Evolutionary conservation across 2,797 vertebrate genomes (phyloP).

Genomic region (Denticeps clupeoides): DNA sequence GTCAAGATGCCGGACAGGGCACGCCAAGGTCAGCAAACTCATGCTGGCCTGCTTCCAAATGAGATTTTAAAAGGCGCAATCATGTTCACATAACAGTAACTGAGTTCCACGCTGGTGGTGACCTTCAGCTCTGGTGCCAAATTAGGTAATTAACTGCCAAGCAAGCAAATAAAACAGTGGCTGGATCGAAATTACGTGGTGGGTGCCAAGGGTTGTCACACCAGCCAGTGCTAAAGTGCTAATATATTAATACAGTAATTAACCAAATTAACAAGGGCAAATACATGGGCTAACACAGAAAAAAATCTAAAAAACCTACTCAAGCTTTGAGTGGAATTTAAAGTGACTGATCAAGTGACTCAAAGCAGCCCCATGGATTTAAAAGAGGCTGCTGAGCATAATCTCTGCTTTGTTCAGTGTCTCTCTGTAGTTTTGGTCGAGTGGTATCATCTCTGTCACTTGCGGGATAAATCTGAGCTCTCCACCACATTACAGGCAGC

Average conservation of each 20-base stretch:
- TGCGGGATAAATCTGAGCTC: conserved; percentile 3
- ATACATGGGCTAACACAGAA: conserved; percentile 16
- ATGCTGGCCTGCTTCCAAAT: conserved; percentile 26
- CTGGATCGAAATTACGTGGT: conserved; percentile 18
- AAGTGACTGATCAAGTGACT: neutral
- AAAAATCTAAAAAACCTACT: conserved; percentile 13
- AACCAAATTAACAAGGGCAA: conserved; percentile 29
- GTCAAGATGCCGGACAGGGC: conserved; percentile 6
- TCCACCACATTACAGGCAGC: conserved; percentile 30
- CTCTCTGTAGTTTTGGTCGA: conserved; percentile 11
- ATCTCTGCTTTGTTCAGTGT: neutral
- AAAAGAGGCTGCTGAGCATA: neutral
- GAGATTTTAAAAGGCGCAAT: conserved; percentile 33
- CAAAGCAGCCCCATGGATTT: neutral
- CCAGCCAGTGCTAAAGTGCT: conserved; percentile 15
- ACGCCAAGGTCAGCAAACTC: conserved; percentile 28
- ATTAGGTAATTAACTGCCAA: conserved; percentile 41
- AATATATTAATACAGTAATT: conserved; percentile 34
- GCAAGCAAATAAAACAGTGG: conserved; percentile 32
- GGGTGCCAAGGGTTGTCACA: conserved; percentile 22
- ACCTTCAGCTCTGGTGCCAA: conserved; percentile 36
- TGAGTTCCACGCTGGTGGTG: conserved; percentile 25
- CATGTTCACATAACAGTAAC: conserved; percentile 35
- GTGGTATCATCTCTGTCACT: conserved; percentile 12
- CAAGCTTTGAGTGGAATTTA: conserved; percentile 10